Base-by-base conservation (phyloP, 1,140 invertebrate species). In the Plutomurus gul region DNA sequence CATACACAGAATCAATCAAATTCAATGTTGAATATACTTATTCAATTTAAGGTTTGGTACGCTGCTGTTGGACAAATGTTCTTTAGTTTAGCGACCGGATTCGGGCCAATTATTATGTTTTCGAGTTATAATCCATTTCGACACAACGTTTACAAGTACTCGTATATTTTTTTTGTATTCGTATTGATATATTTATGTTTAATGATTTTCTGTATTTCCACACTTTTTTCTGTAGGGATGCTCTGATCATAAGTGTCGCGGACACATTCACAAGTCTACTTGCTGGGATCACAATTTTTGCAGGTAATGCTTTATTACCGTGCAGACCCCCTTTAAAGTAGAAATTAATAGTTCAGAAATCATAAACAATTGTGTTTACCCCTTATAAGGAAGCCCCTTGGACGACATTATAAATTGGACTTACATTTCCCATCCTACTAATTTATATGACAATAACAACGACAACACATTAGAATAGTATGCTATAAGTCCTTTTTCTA, bases 241-340 rank as follows among this genome's bases (percentile, higher is more conserved):
- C 88, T 16, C 83, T 88, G 56, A 87, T 88, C 40, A 87, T 89
- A 80, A 87, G 87, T 46, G 82, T 87, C 27, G 86, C 92, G 79
- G 92, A 94, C 83, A 93, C 92, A 0, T 82, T 86, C 33, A 96
- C 95, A 0, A 95, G 93, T 82, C 86, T 96, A 7, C 86, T 96
- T 93, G 94, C 95, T 11, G 95, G 94, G 1, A 91, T 94, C 74
- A 95, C 95, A 4, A 95, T 96, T 76, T 96, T 96, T 85, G 93
- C 93, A 0, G n/a, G n/a, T n/a, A n/a, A n/a, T n/a, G n/a, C n/a
- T n/a, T n/a, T n/a, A n/a, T n/a, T n/a, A n/a, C n/a, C n/a, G n/a
- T n/a, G n/a, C n/a, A n/a, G n/a, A n/a, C n/a, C n/a, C n/a, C n/a
- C n/a, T n/a, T n/a, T n/a, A n/a, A n/a, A n/a, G n/a, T n/a, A n/a